Evolutionary conservation across 2,113 vertebrate species (phyloP).

Genomic region (Pseudonaja textilis): DNA sequence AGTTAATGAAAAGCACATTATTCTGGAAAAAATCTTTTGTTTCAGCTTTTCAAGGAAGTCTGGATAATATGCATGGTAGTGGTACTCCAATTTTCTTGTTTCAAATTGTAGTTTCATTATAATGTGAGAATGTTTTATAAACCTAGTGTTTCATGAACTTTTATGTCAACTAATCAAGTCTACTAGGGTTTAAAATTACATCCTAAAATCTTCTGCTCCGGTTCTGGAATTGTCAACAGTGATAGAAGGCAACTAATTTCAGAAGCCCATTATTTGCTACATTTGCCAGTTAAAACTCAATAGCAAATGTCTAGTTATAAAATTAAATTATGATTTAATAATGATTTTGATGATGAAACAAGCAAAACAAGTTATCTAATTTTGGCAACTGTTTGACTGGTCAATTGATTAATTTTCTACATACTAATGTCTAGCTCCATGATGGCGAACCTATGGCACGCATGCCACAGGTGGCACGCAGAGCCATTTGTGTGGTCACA

Average conservation of each 20-base stretch:
- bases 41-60: not conserved
- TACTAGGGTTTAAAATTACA: not conserved
- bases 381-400: not conserved
- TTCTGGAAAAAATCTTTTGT: not conserved
- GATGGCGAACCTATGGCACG: too few species aligned
- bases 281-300: not conserved
- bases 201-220: not conserved
- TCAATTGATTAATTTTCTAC: not conserved
- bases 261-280: not conserved
- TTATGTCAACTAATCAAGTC: not conserved
- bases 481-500: too few species aligned
- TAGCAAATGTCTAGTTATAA: not conserved
- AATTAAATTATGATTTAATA: not conserved
- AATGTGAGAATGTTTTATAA: not conserved
- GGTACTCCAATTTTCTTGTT: not conserved
- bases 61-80: not conserved
- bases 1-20: not conserved
- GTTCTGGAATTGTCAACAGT: not conserved
- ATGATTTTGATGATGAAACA: not conserved
- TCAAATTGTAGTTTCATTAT: not conserved
- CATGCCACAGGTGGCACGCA: too few species aligned
- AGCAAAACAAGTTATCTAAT: not conserved
- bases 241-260: not conserved
- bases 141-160: not conserved
- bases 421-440: not conserved